Evolutionary conservation across 2,888 invertebrate species (phyloP).

Genomic region (Mactromeris polynyma): DNA sequence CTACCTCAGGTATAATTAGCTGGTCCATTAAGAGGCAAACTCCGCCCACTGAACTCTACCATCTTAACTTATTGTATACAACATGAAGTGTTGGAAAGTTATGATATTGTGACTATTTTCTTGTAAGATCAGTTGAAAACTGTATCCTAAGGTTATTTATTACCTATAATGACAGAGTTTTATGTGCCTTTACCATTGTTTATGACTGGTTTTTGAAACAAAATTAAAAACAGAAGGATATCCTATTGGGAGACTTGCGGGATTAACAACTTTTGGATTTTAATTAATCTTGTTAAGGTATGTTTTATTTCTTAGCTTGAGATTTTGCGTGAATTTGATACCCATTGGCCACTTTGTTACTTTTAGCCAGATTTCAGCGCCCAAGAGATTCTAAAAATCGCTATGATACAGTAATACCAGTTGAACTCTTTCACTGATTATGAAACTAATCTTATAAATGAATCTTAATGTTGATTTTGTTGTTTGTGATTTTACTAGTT

Average conservation of each 20-base stretch:
- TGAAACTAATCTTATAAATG: too few species aligned
- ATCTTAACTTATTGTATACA: slow-evolving; percentile 56
- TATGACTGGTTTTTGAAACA: slow-evolving; percentile 50
- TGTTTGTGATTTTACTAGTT: too few species aligned
- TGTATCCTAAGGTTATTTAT: slow-evolving; percentile 64
- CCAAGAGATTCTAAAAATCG: too few species aligned
- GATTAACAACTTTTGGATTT: slow-evolving; percentile 37
- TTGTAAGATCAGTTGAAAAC: slow-evolving; percentile 40
- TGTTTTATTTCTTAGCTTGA: slow-evolving; percentile 4
- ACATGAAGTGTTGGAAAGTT: slow-evolving; percentile 61
- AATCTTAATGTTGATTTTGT: too few species aligned
- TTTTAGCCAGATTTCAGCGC: background rate
- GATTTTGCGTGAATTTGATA: slow-evolving; percentile 14
- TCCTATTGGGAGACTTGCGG: slow-evolving; percentile 6
- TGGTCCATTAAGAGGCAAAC: slow-evolving; percentile 45
- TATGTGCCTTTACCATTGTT: slow-evolving; percentile 68
- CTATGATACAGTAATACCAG: too few species aligned
- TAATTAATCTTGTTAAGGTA: slow-evolving; percentile 42
- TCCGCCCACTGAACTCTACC: slow-evolving; percentile 53
- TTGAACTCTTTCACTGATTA: too few species aligned
- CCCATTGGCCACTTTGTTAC: background rate
- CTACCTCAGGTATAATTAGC: slow-evolving; percentile 32
- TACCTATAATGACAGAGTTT: slow-evolving; percentile 63
- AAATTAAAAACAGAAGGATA: slow-evolving; percentile 34
- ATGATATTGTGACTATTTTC: slow-evolving; percentile 50